A percentile compares a stretch with the other conserved stretches of the same genome.
Evolutionary conservation across 2,113 vertebrate genomes (phyloP).

Genomic region (Pan paniscus): DNA sequence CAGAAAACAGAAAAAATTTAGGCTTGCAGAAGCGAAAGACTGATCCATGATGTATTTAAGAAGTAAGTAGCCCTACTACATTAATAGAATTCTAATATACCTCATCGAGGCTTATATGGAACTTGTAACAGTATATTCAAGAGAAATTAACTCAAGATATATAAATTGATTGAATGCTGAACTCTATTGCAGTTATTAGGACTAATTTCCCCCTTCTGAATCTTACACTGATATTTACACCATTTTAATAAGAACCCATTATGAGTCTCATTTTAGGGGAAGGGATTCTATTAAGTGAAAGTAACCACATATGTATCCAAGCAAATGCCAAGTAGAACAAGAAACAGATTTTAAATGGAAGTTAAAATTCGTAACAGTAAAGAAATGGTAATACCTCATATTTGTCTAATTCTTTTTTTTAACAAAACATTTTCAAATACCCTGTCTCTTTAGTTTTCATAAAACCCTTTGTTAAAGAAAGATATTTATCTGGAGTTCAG

Average conservation of each 20-base stretch:
- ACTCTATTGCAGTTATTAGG: slow-evolving; percentile 47
- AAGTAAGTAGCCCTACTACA: slow-evolving; percentile 58
- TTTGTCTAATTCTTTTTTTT: slow-evolving; percentile 35
- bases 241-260: slow-evolving; percentile 65
- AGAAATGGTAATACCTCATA: not conserved
- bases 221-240: slow-evolving; percentile 61
- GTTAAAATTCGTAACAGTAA: slow-evolving; percentile 52
- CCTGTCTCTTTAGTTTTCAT: not conserved
- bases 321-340: slow-evolving; percentile 53
- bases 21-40: not conserved
- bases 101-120: slow-evolving; percentile 42
- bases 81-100: slow-evolving; percentile 70
- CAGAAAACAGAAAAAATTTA: slow-evolving; percentile 11
- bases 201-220: slow-evolving; percentile 56
- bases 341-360: slow-evolving; percentile 56
- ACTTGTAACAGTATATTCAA: slow-evolving; percentile 55
- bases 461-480: slow-evolving; percentile 33
- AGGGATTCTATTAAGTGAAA: slow-evolving; percentile 45
- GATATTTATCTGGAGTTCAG: slow-evolving; percentile 3
- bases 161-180: slow-evolving; percentile 64
- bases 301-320: slow-evolving; percentile 38
- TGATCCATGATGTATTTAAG: slow-evolving; percentile 35
- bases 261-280: slow-evolving; percentile 34
- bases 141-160: slow-evolving; percentile 65
- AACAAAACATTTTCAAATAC: slow-evolving; percentile 49